Evolutionary conservation across 64 coral and sea anemone species (phyloP), one percentile per base, ranked within the genome.

Genomic region (Montipora foliosa): DNA sequence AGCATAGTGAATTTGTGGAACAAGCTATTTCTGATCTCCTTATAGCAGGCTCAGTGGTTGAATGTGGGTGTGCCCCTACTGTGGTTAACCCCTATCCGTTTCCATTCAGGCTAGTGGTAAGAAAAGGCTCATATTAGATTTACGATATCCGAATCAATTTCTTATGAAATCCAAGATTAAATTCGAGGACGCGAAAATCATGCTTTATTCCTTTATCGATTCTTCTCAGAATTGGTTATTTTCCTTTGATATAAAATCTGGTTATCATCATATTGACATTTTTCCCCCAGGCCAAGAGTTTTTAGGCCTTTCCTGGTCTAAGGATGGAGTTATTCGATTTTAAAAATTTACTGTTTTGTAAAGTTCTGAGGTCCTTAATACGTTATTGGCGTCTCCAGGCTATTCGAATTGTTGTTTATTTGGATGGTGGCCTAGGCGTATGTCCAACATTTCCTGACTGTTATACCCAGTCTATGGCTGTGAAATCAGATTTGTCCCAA

Each of bases 71-170:
- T 48, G 44, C 67, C 47, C 84, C 94, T 44, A 89, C 79, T 70
- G 87, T 96, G 19, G 81, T 93, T 20, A 93, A 93, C 94, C 76
- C 17, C 70, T 95, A 16, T 95, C 94, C 4, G 94, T 89, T 62
- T 83, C 89, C 52, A 55, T 55, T 55, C 52, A 10, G 52, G 52
- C 52, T 55, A 55, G 52, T 55, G 52, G 94, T 44, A 92, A 92
- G 72, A 92, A 96, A 78, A 70, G 94, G 3, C 71, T 96, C 5
- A 96, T 93, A 55, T 90, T 96, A 14, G 95, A 96, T 70, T 74
- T 96, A n/a, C 75, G 86, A 75, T 57, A 85, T 44, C 17, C 74
- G 0, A 90, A 96, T 67, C 20, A 73, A 47, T 96, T 68, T 55
- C 44, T 96, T 17, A 92, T 61, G 60, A 92, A 96, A 69, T 92